Percentiles rank a stretch among this genome's conserved stretches.
phyloP scores from a whole-genome alignment of 2,888 invertebrate genomes.

The Gastracanthus pulcherrimus region DNA sequence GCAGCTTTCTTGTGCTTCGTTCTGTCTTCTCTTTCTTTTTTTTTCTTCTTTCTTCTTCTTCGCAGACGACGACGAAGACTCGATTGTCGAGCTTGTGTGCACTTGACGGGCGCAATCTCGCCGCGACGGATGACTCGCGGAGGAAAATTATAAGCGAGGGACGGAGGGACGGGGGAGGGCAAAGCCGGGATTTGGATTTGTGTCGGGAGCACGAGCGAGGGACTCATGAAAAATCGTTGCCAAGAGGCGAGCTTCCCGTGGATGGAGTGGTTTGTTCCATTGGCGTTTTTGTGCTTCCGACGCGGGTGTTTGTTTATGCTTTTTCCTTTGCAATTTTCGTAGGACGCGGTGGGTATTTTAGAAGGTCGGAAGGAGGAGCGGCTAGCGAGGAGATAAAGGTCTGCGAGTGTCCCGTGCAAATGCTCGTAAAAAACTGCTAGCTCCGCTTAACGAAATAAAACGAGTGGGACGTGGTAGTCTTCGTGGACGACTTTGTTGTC shows the following conservation, averaged over 20 bases:
- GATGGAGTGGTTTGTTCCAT: neutral
- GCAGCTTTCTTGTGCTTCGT: neutral
- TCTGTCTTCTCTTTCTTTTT: neutral
- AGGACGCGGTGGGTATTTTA: too few relatives aligned
- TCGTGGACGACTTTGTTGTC: too few relatives aligned
- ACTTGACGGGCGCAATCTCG: constrained; percentile 75
- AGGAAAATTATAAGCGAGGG: constrained; percentile 73
- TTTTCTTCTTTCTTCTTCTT: too few relatives aligned
- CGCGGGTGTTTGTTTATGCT: too few relatives aligned
- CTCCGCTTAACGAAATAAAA: neutral
- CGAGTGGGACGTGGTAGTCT: neutral
- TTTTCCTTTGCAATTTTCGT: neutral
- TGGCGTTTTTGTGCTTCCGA: too few relatives aligned
- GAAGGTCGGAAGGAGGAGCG: neutral
- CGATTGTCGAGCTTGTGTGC: constrained; percentile 65
- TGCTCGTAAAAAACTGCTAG: neutral
- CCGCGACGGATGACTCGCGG: constrained; percentile 54
- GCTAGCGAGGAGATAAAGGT: neutral
- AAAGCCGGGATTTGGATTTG: neutral
- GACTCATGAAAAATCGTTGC: neutral
- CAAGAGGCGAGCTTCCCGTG: neutral
- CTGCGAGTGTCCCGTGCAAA: neutral
- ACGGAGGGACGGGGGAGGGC: too few relatives aligned
- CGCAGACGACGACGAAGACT: neutral
- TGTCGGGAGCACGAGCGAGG: neutral